A percentile compares a stretch with the other conserved stretches of the same genome.
Evolutionary conservation across 2,888 invertebrate species (phyloP).

Genomic region (Drosophila hamatofila): DNA sequence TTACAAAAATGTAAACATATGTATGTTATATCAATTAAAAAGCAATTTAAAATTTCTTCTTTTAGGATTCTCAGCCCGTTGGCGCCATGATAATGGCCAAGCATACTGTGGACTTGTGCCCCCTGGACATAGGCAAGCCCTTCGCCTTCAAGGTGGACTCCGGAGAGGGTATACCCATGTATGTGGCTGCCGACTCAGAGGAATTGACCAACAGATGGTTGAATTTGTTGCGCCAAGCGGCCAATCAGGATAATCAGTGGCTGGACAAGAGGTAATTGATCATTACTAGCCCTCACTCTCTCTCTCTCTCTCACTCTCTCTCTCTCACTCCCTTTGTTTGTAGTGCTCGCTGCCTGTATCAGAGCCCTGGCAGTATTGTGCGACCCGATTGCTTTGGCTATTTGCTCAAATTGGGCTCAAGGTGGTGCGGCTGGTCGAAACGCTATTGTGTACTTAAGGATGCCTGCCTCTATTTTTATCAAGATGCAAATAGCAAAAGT

Average conservation of each 20-base stretch:
- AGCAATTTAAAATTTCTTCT: slow-evolving; percentile 23
- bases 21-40: not conserved
- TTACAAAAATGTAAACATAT: not conserved
- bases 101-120: slow-evolving; percentile 89
- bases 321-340: slow-evolving; percentile 21
- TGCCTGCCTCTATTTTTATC: slow-evolving; percentile 97
- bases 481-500: slow-evolving; percentile 93
- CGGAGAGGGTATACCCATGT: slow-evolving; percentile 90
- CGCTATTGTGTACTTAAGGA: slow-evolving; percentile 97
- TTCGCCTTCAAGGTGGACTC: slow-evolving; percentile 90
- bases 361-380: slow-evolving; percentile 92
- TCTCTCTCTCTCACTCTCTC: slow-evolving; percentile 17
- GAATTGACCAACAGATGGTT: slow-evolving; percentile 91
- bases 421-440: slow-evolving; percentile 95
- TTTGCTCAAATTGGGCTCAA: slow-evolving; percentile 93
- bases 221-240: slow-evolving; percentile 91
- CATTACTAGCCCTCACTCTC: slow-evolving; percentile 8
- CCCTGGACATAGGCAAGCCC: slow-evolving; percentile 86
- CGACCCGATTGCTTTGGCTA: slow-evolving; percentile 97
- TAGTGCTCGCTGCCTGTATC: slow-evolving; percentile 92
- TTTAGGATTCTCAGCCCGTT: slow-evolving; percentile 93
- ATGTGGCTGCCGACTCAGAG: slow-evolving; percentile 92
- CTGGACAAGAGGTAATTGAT: slow-evolving; percentile 86
- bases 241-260: slow-evolving; percentile 90
- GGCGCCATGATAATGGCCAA: slow-evolving; percentile 95